phyloP scores from a whole-genome alignment of 2,797 vertebrate species.

The Cossypha heuglini region DNA sequence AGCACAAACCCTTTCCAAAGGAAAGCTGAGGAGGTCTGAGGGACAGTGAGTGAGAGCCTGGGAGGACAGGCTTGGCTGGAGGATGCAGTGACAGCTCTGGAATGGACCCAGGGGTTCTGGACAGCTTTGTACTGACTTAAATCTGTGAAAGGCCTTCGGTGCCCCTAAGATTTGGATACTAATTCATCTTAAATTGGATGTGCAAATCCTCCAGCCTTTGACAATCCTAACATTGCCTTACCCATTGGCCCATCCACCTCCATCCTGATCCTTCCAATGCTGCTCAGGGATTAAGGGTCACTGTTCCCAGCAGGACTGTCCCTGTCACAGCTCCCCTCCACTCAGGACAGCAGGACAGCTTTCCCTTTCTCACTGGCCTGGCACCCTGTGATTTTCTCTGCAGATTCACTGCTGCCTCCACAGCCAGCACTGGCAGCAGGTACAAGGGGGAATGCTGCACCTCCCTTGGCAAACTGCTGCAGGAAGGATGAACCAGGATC shows the following conservation, averaged over 20 bases:
- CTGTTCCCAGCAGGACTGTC: neutral
- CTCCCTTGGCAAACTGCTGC: neutral
- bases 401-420: neutral
- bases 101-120: fast-evolving
- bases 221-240: neutral
- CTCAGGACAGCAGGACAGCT: neutral
- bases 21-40: neutral
- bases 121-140: neutral
- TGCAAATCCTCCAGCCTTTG: neutral
- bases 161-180: neutral
- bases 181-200: neutral
- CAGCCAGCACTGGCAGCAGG: neutral
- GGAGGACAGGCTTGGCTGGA: neutral
- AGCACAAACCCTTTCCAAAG: neutral
- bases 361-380: neutral
- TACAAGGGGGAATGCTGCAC: fast-evolving
- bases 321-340: neutral
- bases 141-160: neutral
- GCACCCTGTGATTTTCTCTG: neutral
- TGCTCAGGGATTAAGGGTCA: neutral
- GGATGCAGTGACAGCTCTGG: neutral
- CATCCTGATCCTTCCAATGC: neutral
- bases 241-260: neutral
- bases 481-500: neutral
- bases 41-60: fast-evolving